phyloP scores from a whole-genome alignment of 64 coral and sea anemone genomes.

The Montipora capricornis region DNA sequence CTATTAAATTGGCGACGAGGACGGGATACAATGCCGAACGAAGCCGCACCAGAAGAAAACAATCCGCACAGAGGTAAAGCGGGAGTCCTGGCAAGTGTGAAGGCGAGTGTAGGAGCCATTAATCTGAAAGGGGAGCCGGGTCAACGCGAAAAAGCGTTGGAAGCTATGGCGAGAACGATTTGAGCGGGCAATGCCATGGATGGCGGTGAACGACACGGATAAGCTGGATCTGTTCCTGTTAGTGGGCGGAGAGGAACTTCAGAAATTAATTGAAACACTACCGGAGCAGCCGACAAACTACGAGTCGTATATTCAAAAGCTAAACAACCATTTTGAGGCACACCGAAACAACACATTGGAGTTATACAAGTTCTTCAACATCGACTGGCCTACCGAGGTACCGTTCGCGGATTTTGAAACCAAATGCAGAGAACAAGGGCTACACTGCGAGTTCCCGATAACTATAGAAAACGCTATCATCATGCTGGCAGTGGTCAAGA shows the following conservation, averaged over 20 bases:
- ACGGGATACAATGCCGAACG: too few species aligned
- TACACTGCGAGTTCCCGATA: conserved; percentile 43
- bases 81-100: too few species aligned
- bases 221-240: conserved; percentile 62
- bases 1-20: too few species aligned
- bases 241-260: not conserved
- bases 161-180: conserved; percentile 21
- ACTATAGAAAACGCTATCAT: conserved; percentile 47
- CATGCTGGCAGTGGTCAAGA: conserved; percentile 40
- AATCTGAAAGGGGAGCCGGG: not conserved
- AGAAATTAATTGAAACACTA: conserved; percentile 64
- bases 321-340: conserved; percentile 49
- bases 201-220: not conserved
- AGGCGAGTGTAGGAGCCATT: too few species aligned
- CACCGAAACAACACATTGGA: conserved; percentile 60
- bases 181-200: conserved; percentile 13
- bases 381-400: conserved; percentile 25
- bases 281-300: conserved; percentile 31
- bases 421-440: conserved; percentile 51
- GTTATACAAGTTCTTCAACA: conserved; percentile 65
- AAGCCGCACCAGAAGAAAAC: too few species aligned
- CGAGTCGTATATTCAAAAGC: conserved; percentile 8
- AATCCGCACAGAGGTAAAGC: too few species aligned
- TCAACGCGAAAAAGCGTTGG: conserved; percentile 31
- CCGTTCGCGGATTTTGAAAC: conserved; percentile 58